Conservation (phyloP, 2,797 vertebrate species). For the Glossophaga mutica region DNA sequence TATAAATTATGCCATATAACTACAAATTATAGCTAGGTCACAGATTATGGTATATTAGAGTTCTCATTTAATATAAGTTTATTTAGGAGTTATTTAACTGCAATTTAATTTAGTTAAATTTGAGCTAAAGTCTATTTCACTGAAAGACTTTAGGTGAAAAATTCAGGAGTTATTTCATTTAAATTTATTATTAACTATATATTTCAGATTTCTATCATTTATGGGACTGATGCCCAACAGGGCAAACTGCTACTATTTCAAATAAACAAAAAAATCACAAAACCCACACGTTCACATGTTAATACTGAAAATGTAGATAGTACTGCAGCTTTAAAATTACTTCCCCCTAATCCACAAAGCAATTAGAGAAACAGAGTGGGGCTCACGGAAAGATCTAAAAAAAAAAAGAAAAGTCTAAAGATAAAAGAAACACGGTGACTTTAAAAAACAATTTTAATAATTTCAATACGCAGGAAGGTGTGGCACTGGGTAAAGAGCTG, state of each 20-base stretch:
- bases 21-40: not conserved
- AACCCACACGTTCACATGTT: not conserved
- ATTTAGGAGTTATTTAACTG: not conserved
- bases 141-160: not conserved
- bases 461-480: not conserved
- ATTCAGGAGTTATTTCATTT: not conserved
- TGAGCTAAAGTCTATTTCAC: not conserved
- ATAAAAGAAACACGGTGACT: not conserved
- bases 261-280: not conserved
- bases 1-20: too few relatives aligned
- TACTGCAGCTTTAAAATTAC: too few relatives aligned
- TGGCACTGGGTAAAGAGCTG: not conserved
- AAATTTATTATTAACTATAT: not conserved
- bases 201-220: not conserved
- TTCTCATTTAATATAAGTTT: not conserved
- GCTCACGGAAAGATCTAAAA: not conserved
- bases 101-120: not conserved
- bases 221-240: not conserved
- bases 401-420: not conserved
- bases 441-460: not conserved
- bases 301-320: too few relatives aligned
- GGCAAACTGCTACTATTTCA: not conserved
- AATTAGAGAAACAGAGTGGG: not conserved
- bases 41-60: rapidly evolving
- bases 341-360: not conserved